Percentiles rank a stretch among this genome's conserved stretches.
These are phyloP conservation scores for Amphipoea lucens DNA, from an alignment of 2,888 invertebrate species.

Conservation along the genomic window DNA sequence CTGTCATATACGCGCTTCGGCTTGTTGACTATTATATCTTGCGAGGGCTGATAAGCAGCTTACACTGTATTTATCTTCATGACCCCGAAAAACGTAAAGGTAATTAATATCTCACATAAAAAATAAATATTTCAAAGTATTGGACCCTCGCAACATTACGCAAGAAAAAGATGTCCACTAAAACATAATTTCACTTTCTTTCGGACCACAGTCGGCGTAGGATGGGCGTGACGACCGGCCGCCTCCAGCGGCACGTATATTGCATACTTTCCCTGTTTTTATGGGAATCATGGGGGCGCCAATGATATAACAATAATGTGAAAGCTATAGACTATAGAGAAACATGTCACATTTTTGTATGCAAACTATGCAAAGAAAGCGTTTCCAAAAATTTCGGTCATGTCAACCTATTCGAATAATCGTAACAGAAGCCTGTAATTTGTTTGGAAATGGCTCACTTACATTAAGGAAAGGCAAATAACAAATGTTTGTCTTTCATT, in stretches of 20 bases:
- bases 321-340: conserved; percentile 70
- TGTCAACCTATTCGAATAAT: conserved; percentile 21
- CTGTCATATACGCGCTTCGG: conserved; percentile 1
- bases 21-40: conserved; percentile 13
- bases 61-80: conserved; percentile 7
- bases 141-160: conserved; percentile 54
- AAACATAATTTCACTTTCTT: conserved; percentile 87
- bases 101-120: conserved; percentile 16
- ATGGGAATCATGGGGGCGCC: conserved; percentile 83
- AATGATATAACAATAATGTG: conserved; percentile 81
- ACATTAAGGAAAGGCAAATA: conserved; percentile 39
- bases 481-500: conserved; percentile 47
- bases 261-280: conserved; percentile 89
- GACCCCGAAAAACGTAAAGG: conserved; percentile 14
- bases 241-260: conserved; percentile 81
- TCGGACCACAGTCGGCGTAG: conserved; percentile 77
- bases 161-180: conserved; percentile 68
- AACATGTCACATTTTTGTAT: conserved; percentile 36
- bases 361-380: conserved; percentile 18
- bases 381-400: conserved; percentile 32
- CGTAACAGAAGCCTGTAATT: conserved; percentile 35
- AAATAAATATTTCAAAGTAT: conserved; percentile 44
- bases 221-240: conserved; percentile 85
- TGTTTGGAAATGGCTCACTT: conserved; percentile 39
- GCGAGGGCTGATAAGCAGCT: conserved; percentile 24